Base-by-base conservation (phyloP, 2,113 vertebrate genomes). In the Myotis lucifugus region DNA sequence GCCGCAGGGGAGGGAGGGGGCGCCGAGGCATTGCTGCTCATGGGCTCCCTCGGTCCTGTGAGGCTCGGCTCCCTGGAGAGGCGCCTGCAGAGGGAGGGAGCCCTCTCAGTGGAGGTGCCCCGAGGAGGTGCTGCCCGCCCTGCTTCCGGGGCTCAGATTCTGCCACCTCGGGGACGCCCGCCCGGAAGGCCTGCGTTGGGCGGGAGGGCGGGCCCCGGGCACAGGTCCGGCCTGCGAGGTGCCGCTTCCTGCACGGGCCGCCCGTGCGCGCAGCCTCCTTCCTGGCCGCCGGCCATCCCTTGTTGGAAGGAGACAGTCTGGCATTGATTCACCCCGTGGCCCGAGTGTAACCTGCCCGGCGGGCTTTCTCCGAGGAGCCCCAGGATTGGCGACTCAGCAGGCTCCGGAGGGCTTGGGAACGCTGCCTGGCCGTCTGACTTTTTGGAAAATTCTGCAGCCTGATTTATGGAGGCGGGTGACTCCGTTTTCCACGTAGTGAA, bases 1-100 rank as follows among this genome's bases (percentile, higher is more conserved):
- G 0, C 52, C 21, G 0, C 0, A 13, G 0, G 5, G 18, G 29
- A 61, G 2, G 21, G 13, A 23, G 3, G 27, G 18, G 5, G 1
- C 4, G 46, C 6, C 10, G 8, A 12, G 14, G 25, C 2, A 0
- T 1, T 5, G 37, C 42, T 66, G 56, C 29, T 10, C 27, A 10
- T 0, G 52, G 40, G 29, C 8, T 1, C 14, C 25, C 59, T 52
- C 32, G 40, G 81, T 32, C 79, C 14, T 14, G 14, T 7, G 18
- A 77, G 54, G 5, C 69, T 19, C 37, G 37, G 79, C 19, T 54
- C n/a, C 1, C 37, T 37, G 37, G 32, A 40, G 48, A 29, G 4
- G 6, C 3, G 8, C 6, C 9, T 0, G 1, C 29, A 2, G 29
- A n/a, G 70, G 48, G 4, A n/a, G 18, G 1, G 29, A 8, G 42